Base-by-base conservation (phyloP, 64 coral and sea anemone species). In the Actinia equina region DNA sequence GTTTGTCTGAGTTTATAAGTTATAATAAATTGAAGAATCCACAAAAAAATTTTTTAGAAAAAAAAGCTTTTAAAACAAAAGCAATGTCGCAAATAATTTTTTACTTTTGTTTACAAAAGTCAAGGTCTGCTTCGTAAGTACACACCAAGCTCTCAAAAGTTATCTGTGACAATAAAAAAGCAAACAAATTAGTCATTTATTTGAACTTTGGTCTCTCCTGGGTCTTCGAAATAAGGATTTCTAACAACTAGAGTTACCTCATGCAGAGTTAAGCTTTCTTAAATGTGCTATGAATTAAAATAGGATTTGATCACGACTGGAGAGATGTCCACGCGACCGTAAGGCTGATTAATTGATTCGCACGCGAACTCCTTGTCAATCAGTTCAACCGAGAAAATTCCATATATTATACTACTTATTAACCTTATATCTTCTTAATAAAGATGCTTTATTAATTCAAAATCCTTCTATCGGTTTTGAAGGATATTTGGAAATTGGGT, bases 151-250 rank as follows among this genome's bases (percentile, higher is more conserved):
- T 74, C 25, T 74, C 9, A 74, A 69, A 69, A 20, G n/a, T 69
- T 25, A 69, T 69, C 19, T 69, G 3, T 69, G 63, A 69, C 22
- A 23, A 65, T 57, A 57, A 57, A 13, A 57, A 12, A 57, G 55
- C 62, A 65, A 65, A n/a, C 62, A n/a, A 65, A 65, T 65, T 65
- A 74, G n/a, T 65, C 62, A 65, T 65, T 74, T 74, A 74, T 74
- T 25, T 74, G 69, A 41, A 74, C 26, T 74, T 74, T 74, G 23
- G 1, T 74, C 25, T 74, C 19, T 23, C 62, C 19, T 23, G 22
- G 19, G 19, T 65, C n/a, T 65, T 11, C 23, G 20, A 13, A 30
- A 74, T 25, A 30, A 26, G 25, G 25, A 42, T 74, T 74, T 74
- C 25, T 41, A 41, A 12, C 26, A 41, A 7, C 13, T 30, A 41